Conservation (phyloP, 2,113 vertebrate species). For the Copsychus sechellarum region DNA sequence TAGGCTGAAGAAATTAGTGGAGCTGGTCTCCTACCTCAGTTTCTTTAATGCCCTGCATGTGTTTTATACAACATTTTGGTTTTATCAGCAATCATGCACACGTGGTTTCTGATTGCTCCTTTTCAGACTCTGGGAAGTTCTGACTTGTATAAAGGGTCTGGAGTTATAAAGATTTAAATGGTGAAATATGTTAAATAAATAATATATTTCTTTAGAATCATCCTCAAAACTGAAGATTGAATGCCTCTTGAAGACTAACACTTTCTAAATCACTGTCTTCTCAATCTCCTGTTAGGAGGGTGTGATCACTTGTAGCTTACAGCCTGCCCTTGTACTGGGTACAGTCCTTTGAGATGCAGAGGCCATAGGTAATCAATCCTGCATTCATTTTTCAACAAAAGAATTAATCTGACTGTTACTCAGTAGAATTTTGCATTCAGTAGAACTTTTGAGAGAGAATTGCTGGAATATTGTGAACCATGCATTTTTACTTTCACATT, state of each 20-base stretch:
- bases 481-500: neutral
- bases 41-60: neutral
- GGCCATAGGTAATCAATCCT: neutral
- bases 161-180: neutral
- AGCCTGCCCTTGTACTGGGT: neutral
- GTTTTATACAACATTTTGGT: neutral
- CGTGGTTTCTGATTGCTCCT: neutral
- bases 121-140: neutral
- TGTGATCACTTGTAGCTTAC: neutral
- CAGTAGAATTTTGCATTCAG: neutral
- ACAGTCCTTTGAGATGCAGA: neutral
- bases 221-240: neutral
- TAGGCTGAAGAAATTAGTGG: neutral
- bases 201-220: neutral
- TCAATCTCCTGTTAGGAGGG: neutral
- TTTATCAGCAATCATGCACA: neutral
- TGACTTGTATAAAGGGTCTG: neutral
- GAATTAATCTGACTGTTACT: neutral
- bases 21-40: neutral
- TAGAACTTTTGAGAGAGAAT: neutral
- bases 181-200: neutral
- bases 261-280: neutral
- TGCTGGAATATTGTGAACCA: neutral
- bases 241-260: neutral
- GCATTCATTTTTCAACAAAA: slow-evolving; percentile 8